Base-by-base conservation (phyloP, 2,797 vertebrate genomes). In the Dermochelys coriacea region DNA sequence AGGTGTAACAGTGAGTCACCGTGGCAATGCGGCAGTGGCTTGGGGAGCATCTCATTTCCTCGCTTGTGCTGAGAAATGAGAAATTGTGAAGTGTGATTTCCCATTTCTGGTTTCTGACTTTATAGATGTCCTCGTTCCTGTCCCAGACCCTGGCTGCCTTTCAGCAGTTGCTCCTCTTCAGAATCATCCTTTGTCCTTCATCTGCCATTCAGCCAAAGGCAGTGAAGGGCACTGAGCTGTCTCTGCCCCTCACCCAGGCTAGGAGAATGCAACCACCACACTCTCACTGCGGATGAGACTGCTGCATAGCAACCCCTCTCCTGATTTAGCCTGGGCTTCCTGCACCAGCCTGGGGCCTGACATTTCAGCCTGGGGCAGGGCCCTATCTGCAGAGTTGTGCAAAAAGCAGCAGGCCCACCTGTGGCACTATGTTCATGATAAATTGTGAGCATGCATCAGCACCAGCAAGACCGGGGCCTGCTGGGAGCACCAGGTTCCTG, bases 1-100 rank as follows among this genome's bases (percentile, higher is more conserved):
- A 88, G 85, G 85, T 85, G 90, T 82, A 78, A n/a, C 87, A 50
- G 41, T 85, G 55, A 89, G 83, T 85, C 87, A 85, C 34, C 5
- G 4, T 31, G 71, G 82, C 37, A 86, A 59, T 12, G 54, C 57
- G 47, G 87, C 74, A 34, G 50, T 49, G 74, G 51, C 27, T 34
- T n/a, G 19, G 64, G 80, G 41, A 71, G 55, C 37, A 47, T 59
- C 55, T 61, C 18, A 55, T 51, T 16, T 16, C 21, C 25, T 27
- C 54, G 5, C 50, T 52, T 29, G 23, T 47, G 45, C 29, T 34
- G 34, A 15, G n/a, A 5, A 14, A 14, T 41, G 19, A 21, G n/a
- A 23, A 19, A 10, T 19, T 9, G 71, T 16, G 21, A 37, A 27
- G 41, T 23, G 37, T 9, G 34, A n/a, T 64, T n/a, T 18, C 14